These are phyloP conservation scores for Mohoua ochrocephala DNA, from an alignment of 2,113 vertebrate genomes.

Conservation along the genomic window DNA sequence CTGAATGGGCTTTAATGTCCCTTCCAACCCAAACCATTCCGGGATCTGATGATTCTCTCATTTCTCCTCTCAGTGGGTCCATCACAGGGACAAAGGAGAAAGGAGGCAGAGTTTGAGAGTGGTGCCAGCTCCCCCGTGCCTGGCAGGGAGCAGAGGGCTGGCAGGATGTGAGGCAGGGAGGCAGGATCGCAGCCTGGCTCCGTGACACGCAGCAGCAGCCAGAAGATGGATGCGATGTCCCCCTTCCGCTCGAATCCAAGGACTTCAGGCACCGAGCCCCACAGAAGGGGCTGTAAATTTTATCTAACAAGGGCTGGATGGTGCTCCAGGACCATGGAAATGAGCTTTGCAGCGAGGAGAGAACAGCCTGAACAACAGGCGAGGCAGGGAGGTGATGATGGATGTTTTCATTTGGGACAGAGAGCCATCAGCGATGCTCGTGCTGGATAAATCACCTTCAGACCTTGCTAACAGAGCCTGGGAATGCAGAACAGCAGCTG, in stretches of 20 bases:
- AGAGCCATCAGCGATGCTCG: background rate
- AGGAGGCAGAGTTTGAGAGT: background rate
- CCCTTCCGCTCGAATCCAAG: background rate
- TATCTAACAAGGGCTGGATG: background rate
- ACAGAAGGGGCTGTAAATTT: background rate
- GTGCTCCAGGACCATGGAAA: background rate
- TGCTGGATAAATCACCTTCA: conserved; percentile 1
- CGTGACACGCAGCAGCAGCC: rapidly evolving
- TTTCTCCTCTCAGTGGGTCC: background rate
- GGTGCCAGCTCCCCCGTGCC: background rate
- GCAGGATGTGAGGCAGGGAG: background rate
- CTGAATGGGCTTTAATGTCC: background rate
- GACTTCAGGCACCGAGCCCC: background rate
- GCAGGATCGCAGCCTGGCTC: background rate
- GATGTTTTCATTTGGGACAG: background rate
- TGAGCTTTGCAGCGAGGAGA: background rate
- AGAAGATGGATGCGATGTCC: background rate
- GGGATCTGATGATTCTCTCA: background rate
- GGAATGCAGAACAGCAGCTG: background rate
- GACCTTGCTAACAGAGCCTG: background rate
- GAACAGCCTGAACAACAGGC: background rate
- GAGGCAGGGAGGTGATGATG: background rate
- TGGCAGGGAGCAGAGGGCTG: background rate
- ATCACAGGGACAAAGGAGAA: background rate
- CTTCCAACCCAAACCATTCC: background rate